phyloP scores from a whole-genome alignment of 2,113 vertebrate species.

The Macquaria ambigua region DNA sequence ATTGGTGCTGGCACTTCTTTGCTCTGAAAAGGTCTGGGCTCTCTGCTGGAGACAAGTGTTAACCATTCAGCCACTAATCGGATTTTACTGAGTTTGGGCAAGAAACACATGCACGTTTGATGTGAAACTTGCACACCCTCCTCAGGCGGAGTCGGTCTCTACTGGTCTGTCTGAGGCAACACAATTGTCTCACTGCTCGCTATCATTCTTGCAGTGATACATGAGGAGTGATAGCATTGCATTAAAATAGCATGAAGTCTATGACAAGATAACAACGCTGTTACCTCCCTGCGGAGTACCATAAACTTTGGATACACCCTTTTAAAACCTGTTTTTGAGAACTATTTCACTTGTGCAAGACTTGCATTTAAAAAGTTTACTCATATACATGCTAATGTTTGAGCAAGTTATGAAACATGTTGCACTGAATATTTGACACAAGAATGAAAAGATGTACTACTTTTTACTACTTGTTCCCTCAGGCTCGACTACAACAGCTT shows the following conservation, averaged over 20 bases:
- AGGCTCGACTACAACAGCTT: slow-evolving; percentile 11
- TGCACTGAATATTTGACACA: not conserved
- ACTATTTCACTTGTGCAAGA: not conserved
- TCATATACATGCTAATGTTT: not conserved
- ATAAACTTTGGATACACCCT: not conserved
- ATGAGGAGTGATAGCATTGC: not conserved
- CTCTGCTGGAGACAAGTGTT: not conserved
- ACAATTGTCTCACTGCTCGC: not conserved
- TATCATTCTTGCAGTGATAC: not conserved
- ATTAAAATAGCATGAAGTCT: not conserved
- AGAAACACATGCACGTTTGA: slow-evolving; percentile 13
- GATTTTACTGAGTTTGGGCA: slow-evolving; percentile 27
- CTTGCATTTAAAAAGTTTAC: not conserved
- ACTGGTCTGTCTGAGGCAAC: not conserved
- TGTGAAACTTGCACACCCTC: not conserved
- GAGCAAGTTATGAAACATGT: not conserved
- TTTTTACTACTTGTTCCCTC: not conserved
- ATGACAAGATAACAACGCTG: not conserved
- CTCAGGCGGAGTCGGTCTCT: not conserved
- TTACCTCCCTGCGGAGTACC: not conserved
- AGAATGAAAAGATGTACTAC: not conserved
- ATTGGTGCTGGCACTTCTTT: slow-evolving; percentile 42
- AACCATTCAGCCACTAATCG: slow-evolving; percentile 24
- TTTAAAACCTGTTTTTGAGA: not conserved
- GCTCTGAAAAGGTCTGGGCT: slow-evolving; percentile 14